Evolutionary conservation across 2,888 invertebrate species (phyloP).

Genomic region (Calameuta idolon): DNA sequence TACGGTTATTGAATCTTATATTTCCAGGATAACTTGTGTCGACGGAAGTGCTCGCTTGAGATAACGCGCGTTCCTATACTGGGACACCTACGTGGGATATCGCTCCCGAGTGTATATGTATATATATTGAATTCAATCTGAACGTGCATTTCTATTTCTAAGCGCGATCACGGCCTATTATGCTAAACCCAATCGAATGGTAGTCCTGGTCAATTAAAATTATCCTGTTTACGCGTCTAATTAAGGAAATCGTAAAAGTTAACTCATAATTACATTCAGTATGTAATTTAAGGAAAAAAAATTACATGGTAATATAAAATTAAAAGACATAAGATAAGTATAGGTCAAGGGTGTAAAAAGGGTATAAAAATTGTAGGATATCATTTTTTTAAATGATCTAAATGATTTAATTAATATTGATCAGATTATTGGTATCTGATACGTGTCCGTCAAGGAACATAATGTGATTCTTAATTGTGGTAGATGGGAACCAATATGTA

Average conservation of each 20-base stretch:
- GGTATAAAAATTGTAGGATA: background rate
- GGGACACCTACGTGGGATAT: background rate
- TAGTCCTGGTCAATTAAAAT: background rate
- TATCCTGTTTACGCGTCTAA: background rate
- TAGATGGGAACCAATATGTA: background rate
- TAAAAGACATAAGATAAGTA: background rate
- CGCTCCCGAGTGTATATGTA: background rate
- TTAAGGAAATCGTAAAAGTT: background rate
- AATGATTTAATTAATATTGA: background rate
- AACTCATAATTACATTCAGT: background rate
- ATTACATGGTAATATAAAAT: background rate
- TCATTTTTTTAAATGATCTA: background rate
- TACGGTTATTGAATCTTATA: slow-evolving; percentile 47
- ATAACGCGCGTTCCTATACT: background rate
- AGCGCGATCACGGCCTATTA: background rate
- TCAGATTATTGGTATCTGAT: background rate
- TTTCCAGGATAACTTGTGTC: slow-evolving; percentile 26
- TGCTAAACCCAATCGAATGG: background rate
- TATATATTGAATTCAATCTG: background rate
- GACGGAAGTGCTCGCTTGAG: background rate
- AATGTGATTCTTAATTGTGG: background rate
- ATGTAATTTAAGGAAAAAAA: background rate
- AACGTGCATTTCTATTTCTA: background rate
- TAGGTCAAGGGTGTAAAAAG: background rate
- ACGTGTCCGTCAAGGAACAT: background rate